phyloP scores from a whole-genome alignment of 2,113 vertebrate species.

The Eptesicus fuscus region DNA sequence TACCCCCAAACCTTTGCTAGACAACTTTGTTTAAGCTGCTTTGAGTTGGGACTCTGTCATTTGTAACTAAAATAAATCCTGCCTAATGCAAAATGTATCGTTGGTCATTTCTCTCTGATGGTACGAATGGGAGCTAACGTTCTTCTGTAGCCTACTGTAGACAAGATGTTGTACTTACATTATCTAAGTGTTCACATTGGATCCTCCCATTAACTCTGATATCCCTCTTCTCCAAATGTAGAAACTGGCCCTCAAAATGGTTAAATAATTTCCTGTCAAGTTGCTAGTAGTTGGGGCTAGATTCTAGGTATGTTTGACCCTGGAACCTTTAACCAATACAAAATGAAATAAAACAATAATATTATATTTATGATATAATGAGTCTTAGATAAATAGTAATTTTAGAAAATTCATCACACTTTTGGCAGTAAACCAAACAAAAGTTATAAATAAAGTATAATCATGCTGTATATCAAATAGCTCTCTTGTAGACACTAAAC shows the following conservation, averaged over 20 bases:
- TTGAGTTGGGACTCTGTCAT: not conserved
- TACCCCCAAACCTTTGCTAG: not conserved
- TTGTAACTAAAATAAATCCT: slow-evolving; percentile 23
- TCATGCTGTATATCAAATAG: not conserved
- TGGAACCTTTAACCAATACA: not conserved
- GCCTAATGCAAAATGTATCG: not conserved
- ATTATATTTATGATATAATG: not conserved
- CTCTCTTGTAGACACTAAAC: not conserved
- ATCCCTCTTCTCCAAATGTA: not conserved
- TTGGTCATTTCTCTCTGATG: not conserved
- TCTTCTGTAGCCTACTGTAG: not conserved
- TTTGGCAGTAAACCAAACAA: not conserved
- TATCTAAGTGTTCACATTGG: not conserved
- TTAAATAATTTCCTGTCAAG: not conserved
- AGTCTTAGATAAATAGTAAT: not conserved
- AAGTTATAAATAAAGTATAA: not conserved
- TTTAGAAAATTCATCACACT: not conserved
- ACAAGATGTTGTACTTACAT: not conserved
- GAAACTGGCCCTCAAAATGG: not conserved
- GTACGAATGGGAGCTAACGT: not conserved
- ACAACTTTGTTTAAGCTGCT: not conserved
- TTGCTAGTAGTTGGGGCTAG: not conserved
- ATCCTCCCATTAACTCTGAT: not conserved
- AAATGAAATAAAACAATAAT: not conserved
- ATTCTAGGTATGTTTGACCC: not conserved